phyloP scores from a whole-genome alignment of 1,140 invertebrate genomes.

The Asbolus verrucosus region DNA sequence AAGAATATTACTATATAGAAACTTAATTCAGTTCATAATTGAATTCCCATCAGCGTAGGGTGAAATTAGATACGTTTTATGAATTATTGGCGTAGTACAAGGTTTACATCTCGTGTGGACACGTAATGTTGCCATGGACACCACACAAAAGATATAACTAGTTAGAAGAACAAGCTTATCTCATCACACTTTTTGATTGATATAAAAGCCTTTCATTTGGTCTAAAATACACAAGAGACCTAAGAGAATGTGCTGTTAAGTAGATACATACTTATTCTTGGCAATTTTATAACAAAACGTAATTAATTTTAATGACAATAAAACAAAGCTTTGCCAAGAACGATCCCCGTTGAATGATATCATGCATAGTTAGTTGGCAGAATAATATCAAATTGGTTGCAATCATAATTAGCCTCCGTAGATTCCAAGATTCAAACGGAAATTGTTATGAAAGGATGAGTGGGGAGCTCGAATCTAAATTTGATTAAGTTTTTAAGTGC shows the following conservation, averaged over 20 bases:
- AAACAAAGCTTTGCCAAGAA: slow-evolving; percentile 8
- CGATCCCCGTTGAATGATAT: neutral
- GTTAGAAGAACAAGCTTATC: neutral
- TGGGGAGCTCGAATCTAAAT: slow-evolving; percentile 24
- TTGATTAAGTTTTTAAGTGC: slow-evolving; percentile 38
- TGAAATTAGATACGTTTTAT: slow-evolving; percentile 17
- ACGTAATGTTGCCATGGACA: slow-evolving; percentile 3
- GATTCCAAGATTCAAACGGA: slow-evolving; percentile 6
- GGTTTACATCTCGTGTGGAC: neutral
- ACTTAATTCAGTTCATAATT: slow-evolving; percentile 13
- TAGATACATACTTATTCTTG: neutral
- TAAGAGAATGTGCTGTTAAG: slow-evolving; percentile 21
- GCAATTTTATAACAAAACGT: slow-evolving; percentile 24
- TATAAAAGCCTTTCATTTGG: slow-evolving; percentile 17
- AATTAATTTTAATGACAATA: slow-evolving; percentile 34
- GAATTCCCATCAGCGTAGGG: neutral
- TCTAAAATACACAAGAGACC: slow-evolving; percentile 6
- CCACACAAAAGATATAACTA: slow-evolving; percentile 6
- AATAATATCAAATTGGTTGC: neutral
- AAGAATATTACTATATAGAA: slow-evolving; percentile 2
- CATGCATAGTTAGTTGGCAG: neutral
- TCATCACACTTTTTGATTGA: neutral
- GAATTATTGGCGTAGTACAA: neutral
- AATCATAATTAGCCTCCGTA: slow-evolving; percentile 14
- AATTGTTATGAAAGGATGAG: slow-evolving; percentile 18